Conservation (phyloP, 1,140 invertebrate genomes). For the Drosophila micromelanica region DNA sequence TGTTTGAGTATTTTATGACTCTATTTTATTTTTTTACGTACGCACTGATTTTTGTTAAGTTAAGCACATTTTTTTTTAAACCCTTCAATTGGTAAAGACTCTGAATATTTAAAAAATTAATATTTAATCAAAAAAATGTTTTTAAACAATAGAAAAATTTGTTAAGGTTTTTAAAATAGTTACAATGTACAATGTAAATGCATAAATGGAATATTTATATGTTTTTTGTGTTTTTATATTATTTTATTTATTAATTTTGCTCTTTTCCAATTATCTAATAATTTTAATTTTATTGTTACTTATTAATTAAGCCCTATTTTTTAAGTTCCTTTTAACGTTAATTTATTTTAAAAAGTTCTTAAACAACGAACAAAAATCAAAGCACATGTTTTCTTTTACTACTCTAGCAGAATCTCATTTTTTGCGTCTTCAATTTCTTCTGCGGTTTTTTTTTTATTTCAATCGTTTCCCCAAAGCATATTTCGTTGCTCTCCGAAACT, state of each 20-base stretch:
- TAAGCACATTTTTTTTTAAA: constrained; percentile 49
- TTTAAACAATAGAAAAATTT: background rate
- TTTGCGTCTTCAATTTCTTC: constrained; percentile 16
- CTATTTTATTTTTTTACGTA: constrained; percentile 27
- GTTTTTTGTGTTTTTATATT: no score
- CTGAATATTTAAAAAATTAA: constrained; percentile 17
- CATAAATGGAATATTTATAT: no score
- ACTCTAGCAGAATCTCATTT: background rate
- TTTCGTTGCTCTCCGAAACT: background rate
- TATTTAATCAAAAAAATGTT: background rate
- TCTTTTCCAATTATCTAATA: no score
- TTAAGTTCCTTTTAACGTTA: no score
- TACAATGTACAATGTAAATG: no score
- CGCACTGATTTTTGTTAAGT: constrained; percentile 45
- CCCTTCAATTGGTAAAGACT: constrained; percentile 10
- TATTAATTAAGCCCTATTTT: no score
- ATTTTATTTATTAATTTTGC: no score
- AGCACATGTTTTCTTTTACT: constrained; percentile 26
- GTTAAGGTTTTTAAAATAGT: no score
- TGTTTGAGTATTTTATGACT: constrained; percentile 29
- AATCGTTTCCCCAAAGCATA: background rate
- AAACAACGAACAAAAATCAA: background rate
- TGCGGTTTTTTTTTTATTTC: background rate
- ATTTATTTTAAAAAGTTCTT: background rate
- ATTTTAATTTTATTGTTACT: no score